A percentile compares a stretch with the other conserved stretches of the same genome.
Evolutionary conservation across 2,113 vertebrate genomes (phyloP).

Genomic region (Oncorhynchus clarkii): DNA sequence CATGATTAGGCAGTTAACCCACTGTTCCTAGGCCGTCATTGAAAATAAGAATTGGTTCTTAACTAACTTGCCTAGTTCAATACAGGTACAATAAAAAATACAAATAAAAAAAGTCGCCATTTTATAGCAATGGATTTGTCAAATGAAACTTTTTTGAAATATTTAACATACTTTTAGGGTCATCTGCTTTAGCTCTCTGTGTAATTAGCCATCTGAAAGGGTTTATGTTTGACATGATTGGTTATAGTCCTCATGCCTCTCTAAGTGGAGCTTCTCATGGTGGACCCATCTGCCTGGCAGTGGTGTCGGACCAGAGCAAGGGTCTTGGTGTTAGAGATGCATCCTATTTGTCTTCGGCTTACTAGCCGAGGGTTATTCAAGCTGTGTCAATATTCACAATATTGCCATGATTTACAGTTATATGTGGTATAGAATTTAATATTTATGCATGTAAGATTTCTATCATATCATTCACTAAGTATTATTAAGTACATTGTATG

Average conservation of each 20-base stretch:
- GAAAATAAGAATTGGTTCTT: too few species aligned
- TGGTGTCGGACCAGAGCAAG: neutral
- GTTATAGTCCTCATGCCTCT: neutral
- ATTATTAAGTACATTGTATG: too few species aligned
- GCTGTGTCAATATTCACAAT: neutral
- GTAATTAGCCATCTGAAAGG: slow-evolving; percentile 26
- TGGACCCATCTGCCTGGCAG: neutral
- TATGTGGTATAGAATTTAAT: too few species aligned
- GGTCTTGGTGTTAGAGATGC: neutral
- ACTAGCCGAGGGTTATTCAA: neutral
- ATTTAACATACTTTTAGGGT: slow-evolving; percentile 1
- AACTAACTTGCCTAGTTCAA: too few species aligned
- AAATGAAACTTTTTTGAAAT: neutral
- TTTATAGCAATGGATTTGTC: slow-evolving; percentile 1
- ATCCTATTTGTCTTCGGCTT: neutral
- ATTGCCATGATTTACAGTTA: too few species aligned
- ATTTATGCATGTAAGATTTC: too few species aligned
- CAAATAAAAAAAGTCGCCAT: neutral
- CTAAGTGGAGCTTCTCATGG: neutral
- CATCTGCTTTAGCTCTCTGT: slow-evolving; percentile 19
- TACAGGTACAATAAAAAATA: too few species aligned
- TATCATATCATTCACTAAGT: too few species aligned
- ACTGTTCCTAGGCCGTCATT: too few species aligned
- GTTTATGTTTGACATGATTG: slow-evolving; percentile 20
- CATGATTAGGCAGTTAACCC: neutral